Evolutionary conservation across 2,113 vertebrate genomes (phyloP).

Genomic region (Pimephales promelas): DNA sequence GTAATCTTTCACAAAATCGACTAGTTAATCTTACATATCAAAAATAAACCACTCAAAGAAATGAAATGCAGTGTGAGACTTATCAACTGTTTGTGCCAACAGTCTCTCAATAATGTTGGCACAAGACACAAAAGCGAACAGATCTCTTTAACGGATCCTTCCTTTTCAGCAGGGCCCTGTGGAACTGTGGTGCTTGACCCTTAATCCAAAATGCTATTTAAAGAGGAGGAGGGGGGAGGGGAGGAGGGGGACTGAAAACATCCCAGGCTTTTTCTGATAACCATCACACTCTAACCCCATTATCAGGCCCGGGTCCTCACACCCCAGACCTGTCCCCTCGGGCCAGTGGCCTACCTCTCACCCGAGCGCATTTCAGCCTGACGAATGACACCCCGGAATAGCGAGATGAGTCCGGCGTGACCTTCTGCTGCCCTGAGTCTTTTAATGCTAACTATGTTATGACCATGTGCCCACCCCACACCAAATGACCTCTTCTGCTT

Average conservation of each 20-base stretch:
- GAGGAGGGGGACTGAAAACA: constrained; percentile 73
- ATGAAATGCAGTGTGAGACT: neutral
- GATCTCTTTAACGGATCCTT: constrained; percentile 62
- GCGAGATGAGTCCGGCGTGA: constrained; percentile 79
- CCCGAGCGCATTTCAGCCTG: constrained; percentile 75
- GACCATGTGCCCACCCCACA: constrained; percentile 48
- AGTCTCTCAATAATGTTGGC: constrained; percentile 16
- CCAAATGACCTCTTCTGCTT: constrained; percentile 56
- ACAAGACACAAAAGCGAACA: constrained; percentile 50
- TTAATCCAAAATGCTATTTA: constrained; percentile 67
- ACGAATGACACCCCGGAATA: constrained; percentile 75
- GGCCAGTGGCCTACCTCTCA: constrained; percentile 74
- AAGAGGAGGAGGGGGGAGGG: constrained; percentile 28
- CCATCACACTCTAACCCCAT: constrained; percentile 79
- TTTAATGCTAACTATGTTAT: constrained; percentile 67
- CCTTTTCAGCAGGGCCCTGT: constrained; percentile 52
- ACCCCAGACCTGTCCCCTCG: constrained; percentile 74
- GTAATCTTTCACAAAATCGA: neutral
- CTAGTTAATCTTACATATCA: neutral
- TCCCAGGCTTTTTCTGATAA: constrained; percentile 76
- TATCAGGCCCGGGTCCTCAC: constrained; percentile 75
- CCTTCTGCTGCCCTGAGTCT: constrained; percentile 73
- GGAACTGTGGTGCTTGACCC: constrained; percentile 72
- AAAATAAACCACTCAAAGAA: neutral
- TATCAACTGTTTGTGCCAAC: constrained; percentile 32